phyloP scores from a whole-genome alignment of 2,888 invertebrate species.

The Agrochola macilenta region DNA sequence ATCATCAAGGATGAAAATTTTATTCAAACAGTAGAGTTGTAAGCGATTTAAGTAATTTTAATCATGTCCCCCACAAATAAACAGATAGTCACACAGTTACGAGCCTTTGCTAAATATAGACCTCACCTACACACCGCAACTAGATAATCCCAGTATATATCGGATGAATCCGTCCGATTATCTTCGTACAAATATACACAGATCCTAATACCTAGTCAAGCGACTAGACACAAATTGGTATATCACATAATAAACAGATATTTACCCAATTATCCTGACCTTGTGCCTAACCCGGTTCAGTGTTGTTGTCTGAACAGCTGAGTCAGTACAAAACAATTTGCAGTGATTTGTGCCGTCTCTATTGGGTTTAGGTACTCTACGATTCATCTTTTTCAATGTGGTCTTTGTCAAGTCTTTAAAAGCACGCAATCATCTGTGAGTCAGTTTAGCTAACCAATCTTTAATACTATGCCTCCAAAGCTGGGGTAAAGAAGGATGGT shows the following conservation, averaged over 20 bases:
- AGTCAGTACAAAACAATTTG: constrained; percentile 50
- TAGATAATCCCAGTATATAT: background rate
- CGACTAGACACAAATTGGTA: constrained; percentile 66
- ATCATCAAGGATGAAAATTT: background rate
- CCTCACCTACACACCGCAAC: background rate
- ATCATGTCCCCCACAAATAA: background rate
- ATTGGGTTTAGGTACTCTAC: constrained; percentile 23
- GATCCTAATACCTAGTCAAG: constrained; percentile 35
- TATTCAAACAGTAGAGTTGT: background rate
- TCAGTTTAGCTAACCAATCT: background rate
- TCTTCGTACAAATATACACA: constrained; percentile 19
- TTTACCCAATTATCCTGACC: constrained; percentile 62
- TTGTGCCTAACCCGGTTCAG: constrained; percentile 54
- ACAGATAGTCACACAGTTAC: background rate
- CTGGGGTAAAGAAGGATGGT: background rate
- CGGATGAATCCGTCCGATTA: background rate
- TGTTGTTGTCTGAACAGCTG: constrained; percentile 58
- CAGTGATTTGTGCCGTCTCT: constrained; percentile 46
- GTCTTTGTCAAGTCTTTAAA: constrained; percentile 6
- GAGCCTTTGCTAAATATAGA: background rate
- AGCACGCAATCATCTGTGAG: background rate
- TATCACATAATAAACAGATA: constrained; percentile 56
- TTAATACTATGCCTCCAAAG: background rate
- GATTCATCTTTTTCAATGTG: constrained; percentile 4
- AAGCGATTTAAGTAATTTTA: background rate